These are phyloP conservation scores for Plectropomus leopardus DNA, from an alignment of 2,113 vertebrate species.

Conservation along the genomic window DNA sequence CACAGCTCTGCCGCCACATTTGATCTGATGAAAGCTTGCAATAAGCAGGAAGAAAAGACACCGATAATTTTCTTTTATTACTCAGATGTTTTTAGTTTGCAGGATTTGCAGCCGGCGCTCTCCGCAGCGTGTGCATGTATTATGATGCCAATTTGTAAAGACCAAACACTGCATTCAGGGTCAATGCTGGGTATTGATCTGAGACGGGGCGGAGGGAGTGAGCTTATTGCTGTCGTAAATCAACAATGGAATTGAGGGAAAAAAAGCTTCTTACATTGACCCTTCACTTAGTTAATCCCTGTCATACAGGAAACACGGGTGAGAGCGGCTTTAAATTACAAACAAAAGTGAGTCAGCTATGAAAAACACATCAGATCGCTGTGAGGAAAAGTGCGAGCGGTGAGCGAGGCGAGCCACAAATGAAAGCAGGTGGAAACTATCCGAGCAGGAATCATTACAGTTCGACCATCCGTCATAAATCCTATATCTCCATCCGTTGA, in stretches of 20 bases:
- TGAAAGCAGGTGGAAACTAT: constrained; percentile 8
- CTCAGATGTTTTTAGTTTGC: neutral
- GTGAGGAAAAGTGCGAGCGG: neutral
- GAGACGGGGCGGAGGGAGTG: neutral
- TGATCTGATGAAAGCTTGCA: constrained; percentile 17
- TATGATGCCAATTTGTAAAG: constrained; percentile 51
- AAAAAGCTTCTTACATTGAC: constrained; percentile 38
- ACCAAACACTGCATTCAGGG: constrained; percentile 43
- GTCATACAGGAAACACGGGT: constrained; percentile 8
- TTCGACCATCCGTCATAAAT: constrained; percentile 26
- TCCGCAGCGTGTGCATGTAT: constrained; percentile 29
- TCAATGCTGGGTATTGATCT: constrained; percentile 55
- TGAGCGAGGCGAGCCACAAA: neutral
- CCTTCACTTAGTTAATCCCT: constrained; percentile 32
- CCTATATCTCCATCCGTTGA: neutral
- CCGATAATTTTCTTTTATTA: constrained; percentile 3
- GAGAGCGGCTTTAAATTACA: constrained; percentile 1
- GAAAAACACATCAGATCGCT: neutral
- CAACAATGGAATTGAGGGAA: constrained; percentile 8
- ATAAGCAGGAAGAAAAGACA: neutral
- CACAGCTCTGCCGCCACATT: constrained; percentile 16
- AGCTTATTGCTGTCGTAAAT: constrained; percentile 64
- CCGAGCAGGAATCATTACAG: constrained; percentile 32
- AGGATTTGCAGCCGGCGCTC: constrained; percentile 18
- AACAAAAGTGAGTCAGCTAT: neutral